Base-by-base conservation (phyloP, 2,113 vertebrate genomes). In the Hepsetus odoe region DNA sequence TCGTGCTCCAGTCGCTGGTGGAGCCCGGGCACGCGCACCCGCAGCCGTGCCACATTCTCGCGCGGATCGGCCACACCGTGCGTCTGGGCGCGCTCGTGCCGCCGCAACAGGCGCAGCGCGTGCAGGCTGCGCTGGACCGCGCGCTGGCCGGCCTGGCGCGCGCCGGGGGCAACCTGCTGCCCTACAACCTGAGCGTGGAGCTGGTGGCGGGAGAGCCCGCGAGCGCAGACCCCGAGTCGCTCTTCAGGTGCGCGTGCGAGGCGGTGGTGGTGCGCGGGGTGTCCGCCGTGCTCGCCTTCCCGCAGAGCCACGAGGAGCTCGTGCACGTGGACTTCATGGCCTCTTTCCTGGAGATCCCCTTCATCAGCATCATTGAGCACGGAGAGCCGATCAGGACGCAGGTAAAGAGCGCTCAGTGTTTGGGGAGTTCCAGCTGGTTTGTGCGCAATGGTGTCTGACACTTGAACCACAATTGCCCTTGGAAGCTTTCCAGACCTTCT, bases 251-350 rank as follows among this genome's bases (percentile, higher is more conserved):
- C 87, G 83, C 93, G 44, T 96, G 96, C 85, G 89, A 91, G 87
- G 88, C 89, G 9, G 88, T 96, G 84, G 92, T 87, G 82, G 91
- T 88, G 51, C 94, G 92, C 53, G 94, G 95, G 32, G 94, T 95
- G 81, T 92, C 91, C 9, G 95, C 94, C 1, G 87, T 95, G 78
- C 89, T 96, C 71, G 94, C 94, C 32, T 95, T 97, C 88, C 95
- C 95, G 20, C 94, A 95, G 82, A 94, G 86, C 84, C 92, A 92
- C 14, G 92, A 94, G 28, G 95, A 96, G 89, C 89, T 97, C 76
- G 91, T 95, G 67, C 95, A 96, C 88, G 85, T 97, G 91, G 94
- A 95, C 67, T 92, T 97, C 86, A 85, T 96, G 89, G 91, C 95
- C 40, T 91, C 94, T 16, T 91, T 92, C 82, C 84, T 96, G 83